phyloP scores from a whole-genome alignment of 2,113 vertebrate species.

The Holacanthus passer region DNA sequence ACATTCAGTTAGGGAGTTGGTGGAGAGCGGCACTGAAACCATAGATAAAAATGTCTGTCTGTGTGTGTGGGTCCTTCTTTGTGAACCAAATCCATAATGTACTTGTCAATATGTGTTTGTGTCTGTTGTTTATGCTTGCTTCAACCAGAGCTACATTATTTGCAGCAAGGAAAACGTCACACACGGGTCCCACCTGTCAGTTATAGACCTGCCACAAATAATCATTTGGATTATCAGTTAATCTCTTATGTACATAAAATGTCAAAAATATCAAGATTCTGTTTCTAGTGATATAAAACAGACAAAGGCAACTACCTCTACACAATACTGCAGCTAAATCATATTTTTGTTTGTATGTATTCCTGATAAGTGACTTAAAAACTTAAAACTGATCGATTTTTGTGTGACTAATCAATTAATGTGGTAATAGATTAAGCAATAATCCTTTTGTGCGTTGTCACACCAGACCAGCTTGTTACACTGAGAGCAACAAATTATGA shows the following conservation, averaged over 20 bases:
- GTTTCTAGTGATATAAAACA: neutral
- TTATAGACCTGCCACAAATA: neutral
- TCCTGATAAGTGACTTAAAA: neutral
- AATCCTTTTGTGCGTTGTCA: neutral
- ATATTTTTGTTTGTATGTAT: neutral
- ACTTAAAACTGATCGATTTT: neutral
- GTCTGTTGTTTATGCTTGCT: neutral
- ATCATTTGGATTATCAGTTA: neutral
- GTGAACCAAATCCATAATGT: conserved; percentile 1
- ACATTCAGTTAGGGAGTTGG: conserved; percentile 47
- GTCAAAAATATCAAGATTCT: neutral
- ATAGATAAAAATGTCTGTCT: conserved; percentile 6
- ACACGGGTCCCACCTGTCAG: neutral
- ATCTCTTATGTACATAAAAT: neutral
- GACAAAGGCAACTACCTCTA: neutral
- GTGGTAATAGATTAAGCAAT: neutral
- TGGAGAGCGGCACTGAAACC: conserved; percentile 23
- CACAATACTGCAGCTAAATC: neutral
- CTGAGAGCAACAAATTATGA: neutral
- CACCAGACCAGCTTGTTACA: neutral
- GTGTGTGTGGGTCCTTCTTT: neutral
- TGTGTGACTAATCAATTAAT: neutral
- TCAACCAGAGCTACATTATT: neutral
- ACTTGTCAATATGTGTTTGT: neutral
- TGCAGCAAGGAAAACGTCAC: neutral